Conservation (phyloP, 2,888 invertebrate genomes). For the Hirudinaria manillensis region DNA sequence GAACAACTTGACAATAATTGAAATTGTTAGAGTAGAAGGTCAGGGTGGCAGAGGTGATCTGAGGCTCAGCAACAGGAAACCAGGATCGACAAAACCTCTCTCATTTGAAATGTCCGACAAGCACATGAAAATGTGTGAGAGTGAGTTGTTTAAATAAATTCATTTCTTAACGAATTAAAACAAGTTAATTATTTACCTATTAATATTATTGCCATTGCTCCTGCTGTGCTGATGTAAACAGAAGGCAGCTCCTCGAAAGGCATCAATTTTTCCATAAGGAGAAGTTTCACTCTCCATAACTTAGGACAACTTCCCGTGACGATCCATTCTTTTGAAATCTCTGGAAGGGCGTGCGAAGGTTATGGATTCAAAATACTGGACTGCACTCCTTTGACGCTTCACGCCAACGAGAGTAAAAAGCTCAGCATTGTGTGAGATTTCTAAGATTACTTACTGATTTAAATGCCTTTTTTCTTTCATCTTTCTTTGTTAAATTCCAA, state of each 20-base stretch:
- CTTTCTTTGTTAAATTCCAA: not conserved
- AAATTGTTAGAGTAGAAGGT: slow-evolving; percentile 74
- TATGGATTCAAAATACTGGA: slow-evolving; percentile 57
- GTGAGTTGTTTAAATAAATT: slow-evolving; percentile 51
- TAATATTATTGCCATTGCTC: too few relatives aligned
- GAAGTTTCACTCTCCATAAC: slow-evolving; percentile 78
- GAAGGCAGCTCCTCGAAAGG: slow-evolving; percentile 38
- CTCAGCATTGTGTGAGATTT: slow-evolving; percentile 68
- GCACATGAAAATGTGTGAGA: slow-evolving; percentile 62
- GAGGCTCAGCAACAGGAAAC: slow-evolving; percentile 78
- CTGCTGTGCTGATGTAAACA: not conserved
- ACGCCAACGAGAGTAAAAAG: slow-evolving; percentile 53
- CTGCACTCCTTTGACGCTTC: slow-evolving; percentile 41
- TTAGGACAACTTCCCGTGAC: slow-evolving; percentile 81
- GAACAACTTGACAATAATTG: slow-evolving; percentile 87
- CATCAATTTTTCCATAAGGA: slow-evolving; percentile 67
- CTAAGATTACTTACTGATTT: not conserved
- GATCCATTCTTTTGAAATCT: slow-evolving; percentile 63
- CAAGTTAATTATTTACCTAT: not conserved
- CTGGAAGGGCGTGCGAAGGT: slow-evolving; percentile 67
- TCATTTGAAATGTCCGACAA: slow-evolving; percentile 73
- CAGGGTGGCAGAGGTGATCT: slow-evolving; percentile 80
- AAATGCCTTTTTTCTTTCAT: not conserved
- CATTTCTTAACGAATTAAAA: not conserved
- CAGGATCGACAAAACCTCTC: slow-evolving; percentile 70